Conservation (phyloP, 2,797 vertebrate genomes). For the Melanotaenia parkinsoni region DNA sequence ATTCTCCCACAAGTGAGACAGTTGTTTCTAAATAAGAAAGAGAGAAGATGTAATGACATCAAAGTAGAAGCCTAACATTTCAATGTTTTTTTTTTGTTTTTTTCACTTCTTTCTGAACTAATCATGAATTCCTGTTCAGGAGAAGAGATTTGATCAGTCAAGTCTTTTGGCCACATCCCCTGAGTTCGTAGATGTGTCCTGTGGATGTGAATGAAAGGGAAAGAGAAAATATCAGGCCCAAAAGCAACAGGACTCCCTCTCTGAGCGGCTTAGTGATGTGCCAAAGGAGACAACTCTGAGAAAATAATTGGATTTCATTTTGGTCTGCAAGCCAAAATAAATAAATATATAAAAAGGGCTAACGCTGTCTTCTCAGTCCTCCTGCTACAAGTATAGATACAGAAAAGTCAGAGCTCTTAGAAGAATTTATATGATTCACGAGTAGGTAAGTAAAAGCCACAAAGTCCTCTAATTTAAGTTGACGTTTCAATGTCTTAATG, state of each 20-base stretch:
- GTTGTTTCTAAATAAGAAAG: background rate
- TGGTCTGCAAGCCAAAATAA: constrained; percentile 43
- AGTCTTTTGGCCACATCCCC: constrained; percentile 9
- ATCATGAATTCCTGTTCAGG: constrained; percentile 5
- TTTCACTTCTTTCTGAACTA: background rate
- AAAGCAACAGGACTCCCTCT: constrained; percentile 62
- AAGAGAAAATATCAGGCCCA: constrained; percentile 40
- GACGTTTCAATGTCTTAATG: background rate
- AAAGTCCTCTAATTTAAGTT: background rate
- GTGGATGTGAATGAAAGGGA: constrained; percentile 5
- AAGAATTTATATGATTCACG: constrained; percentile 42
- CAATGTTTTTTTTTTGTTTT: background rate
- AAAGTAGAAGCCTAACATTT: no score
- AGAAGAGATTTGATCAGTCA: constrained; percentile 31
- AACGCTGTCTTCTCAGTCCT: constrained; percentile 45
- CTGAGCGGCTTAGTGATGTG: constrained; percentile 65
- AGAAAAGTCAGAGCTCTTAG: constrained; percentile 33
- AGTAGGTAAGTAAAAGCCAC: background rate
- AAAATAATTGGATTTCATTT: constrained; percentile 79
- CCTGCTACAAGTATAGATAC: constrained; percentile 57
- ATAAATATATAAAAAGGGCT: constrained; percentile 38
- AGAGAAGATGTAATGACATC: background rate
- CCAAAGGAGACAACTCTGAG: constrained; percentile 59
- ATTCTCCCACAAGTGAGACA: background rate
- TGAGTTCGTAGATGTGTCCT: background rate